Conservation (phyloP, 2,888 invertebrate species). For the Hipparchia sbordonii region DNA sequence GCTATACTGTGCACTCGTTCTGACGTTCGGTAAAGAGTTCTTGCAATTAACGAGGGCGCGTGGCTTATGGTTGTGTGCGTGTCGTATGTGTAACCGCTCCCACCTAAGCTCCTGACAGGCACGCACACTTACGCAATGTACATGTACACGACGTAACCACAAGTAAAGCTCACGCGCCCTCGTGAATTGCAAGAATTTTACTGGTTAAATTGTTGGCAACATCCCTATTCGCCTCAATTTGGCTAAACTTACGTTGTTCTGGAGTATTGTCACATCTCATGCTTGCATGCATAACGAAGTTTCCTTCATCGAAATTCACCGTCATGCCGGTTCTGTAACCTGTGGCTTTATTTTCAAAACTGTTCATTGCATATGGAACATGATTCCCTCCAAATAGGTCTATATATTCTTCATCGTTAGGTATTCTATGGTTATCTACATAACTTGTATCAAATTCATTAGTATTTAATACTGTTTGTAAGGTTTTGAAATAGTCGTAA, state of each 20-base stretch:
- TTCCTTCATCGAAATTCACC: slow-evolving; percentile 49
- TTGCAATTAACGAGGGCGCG: too few species aligned
- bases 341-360: slow-evolving; percentile 57
- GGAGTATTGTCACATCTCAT: slow-evolving; percentile 42
- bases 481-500: slow-evolving; percentile 17
- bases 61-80: too few species aligned
- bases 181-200: too few species aligned
- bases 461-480: not conserved
- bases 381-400: slow-evolving; percentile 54
- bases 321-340: slow-evolving; percentile 46
- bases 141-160: too few species aligned
- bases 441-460: slow-evolving; percentile 13
- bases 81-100: too few species aligned
- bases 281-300: slow-evolving; percentile 48
- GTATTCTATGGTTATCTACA: slow-evolving; percentile 50
- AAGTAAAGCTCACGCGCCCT: too few species aligned
- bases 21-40: too few species aligned
- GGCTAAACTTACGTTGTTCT: slow-evolving; percentile 54
- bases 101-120: too few species aligned
- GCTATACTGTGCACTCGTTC: too few species aligned
- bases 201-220: too few species aligned
- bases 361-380: slow-evolving; percentile 22
- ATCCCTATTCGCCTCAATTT: too few species aligned
- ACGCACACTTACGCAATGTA: too few species aligned
- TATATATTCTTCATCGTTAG: slow-evolving; percentile 53